Conservation (phyloP, 2,888 invertebrate genomes). For the Drosophila cyrtoloma region DNA sequence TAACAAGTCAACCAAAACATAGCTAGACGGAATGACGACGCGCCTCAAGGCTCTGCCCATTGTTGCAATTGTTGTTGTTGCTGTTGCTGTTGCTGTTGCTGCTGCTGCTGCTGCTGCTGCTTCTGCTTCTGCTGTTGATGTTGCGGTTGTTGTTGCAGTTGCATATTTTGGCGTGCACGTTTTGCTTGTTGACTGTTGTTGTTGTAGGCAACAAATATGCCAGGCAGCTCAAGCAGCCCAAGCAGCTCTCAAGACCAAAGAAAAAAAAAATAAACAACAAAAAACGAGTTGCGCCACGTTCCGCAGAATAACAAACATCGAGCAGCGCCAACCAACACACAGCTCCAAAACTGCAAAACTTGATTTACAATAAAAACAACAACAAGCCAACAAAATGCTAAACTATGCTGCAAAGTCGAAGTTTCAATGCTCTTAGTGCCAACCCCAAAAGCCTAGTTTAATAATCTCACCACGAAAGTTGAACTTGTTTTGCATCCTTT, state of each 20-base stretch:
- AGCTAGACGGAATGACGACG: constrained; percentile 78
- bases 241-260: constrained; percentile 62
- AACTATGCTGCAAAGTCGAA: constrained; percentile 51
- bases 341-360: constrained; percentile 72
- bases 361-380: constrained; percentile 64
- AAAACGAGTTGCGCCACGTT: constrained; percentile 77
- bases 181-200: constrained; percentile 71
- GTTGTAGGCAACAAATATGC: constrained; percentile 74
- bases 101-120: constrained; percentile 35
- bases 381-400: constrained; percentile 23
- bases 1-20: constrained; percentile 71
- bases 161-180: constrained; percentile 77
- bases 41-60: constrained; percentile 58
- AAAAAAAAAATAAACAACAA: constrained; percentile 34
- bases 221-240: constrained; percentile 56
- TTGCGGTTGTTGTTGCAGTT: constrained; percentile 75
- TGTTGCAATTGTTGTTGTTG: constrained; percentile 42
- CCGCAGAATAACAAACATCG: constrained; percentile 77
- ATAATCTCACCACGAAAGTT: constrained; percentile 26
- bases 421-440: constrained; percentile 43
- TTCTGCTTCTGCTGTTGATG: constrained; percentile 29
- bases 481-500: constrained; percentile 1
- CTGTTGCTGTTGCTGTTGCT: constrained; percentile 11
- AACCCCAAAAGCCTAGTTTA: constrained; percentile 15
- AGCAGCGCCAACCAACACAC: constrained; percentile 39